Conservation (phyloP, 2,888 invertebrate genomes). For the Stenodema calcarata region DNA sequence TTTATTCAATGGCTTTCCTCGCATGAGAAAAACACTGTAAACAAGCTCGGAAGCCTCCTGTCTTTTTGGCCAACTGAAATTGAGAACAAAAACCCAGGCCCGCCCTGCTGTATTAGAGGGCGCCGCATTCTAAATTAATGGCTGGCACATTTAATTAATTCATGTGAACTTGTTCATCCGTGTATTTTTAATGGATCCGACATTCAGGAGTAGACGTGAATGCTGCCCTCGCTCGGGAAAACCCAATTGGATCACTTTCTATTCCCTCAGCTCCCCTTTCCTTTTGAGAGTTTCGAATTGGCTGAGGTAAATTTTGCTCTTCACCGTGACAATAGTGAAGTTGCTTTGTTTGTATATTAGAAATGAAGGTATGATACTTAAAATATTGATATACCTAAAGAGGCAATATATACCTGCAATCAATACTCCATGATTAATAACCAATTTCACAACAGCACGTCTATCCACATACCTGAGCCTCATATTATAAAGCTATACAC, state of each 20-base stretch:
- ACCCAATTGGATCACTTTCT: constrained; percentile 8
- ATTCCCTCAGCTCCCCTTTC: not conserved
- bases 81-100: not conserved
- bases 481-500: no score
- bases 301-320: not conserved
- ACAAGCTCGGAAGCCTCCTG: not conserved
- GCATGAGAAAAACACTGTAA: not conserved
- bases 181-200: constrained; percentile 9
- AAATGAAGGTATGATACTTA: no score
- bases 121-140: constrained; percentile 2
- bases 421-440: no score
- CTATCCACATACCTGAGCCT: no score
- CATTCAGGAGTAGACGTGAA: not conserved
- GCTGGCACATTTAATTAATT: constrained; percentile 5
- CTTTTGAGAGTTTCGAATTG: not conserved
- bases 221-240: not conserved
- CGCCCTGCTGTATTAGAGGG: not conserved
- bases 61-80: not conserved
- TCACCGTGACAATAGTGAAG: no score
- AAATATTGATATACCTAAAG: no score
- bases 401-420: no score
- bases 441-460: no score
- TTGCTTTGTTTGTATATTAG: no score
- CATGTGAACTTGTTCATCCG: constrained; percentile 18
- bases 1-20: not conserved